Base-by-base conservation (phyloP, 2,113 vertebrate genomes). In the Anolis carolinensis region DNA sequence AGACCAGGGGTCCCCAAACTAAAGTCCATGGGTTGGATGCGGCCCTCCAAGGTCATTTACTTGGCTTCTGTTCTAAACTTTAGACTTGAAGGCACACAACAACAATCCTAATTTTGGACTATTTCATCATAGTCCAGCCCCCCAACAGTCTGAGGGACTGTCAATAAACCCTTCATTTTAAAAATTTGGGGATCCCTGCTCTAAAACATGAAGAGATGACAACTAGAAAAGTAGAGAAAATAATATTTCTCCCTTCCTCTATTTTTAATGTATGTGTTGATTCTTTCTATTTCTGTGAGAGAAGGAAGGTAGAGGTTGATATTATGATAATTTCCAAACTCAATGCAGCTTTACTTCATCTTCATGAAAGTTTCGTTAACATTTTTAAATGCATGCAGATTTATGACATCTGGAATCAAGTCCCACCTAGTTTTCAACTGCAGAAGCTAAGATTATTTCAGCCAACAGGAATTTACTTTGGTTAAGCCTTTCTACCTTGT, bases 381-480 rank as follows among this genome's bases (percentile, higher is more conserved):
- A 84, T 85, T 75, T 77, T 89, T 84, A 91, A 91, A 91, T 87
- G 77, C 59, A 90, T 55, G 84, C 84, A 91, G 89, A 82, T 87
- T 82, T 89, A 85, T 89, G 90, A 94, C 85, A 91, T 87, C 88
- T 86, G 85, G 84, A 93, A 74, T 94, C 89, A 92, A 81, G 87
- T 93, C 94, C 89, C 89, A 93, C 89, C 90, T 88, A 88, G 83
- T 89, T 59, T 88, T 68, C 89, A 90, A 86, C 86, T 79, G 91
- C 90, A 92, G 79, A 5, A 70, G 20, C 72, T 86, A 86, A 90
- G 87, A 93, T 94, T 91, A 93, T 94, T 94, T 93, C 86, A 91
- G 87, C 88, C 90, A 94, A 93, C 91, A 94, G 92, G 78, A 93
- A 91, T 74, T 74, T 88, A 92, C 82, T 86, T 90, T 93, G 89